Base-by-base conservation (phyloP, 2,888 invertebrate genomes). In the Ornithoptera alexandrae region DNA sequence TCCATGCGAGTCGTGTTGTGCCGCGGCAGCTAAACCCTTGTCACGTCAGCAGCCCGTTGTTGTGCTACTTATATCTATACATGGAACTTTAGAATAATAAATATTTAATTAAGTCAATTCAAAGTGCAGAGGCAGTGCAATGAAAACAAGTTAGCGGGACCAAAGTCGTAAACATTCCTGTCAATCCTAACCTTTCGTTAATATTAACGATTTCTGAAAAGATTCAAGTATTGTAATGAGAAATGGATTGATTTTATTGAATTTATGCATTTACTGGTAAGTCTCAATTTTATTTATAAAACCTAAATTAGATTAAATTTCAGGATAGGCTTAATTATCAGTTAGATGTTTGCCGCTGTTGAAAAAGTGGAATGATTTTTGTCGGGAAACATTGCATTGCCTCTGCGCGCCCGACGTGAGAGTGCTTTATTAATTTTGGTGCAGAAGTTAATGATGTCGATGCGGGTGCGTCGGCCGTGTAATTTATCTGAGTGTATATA, bases 1-100 rank as follows among this genome's bases (percentile, higher is more conserved):
- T 67, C 67, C 67, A 36, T 61, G 3, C n/a, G 2, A 50, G 18
- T 60, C 30, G 60, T 12, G 67, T 67, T 67, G 67, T 67, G 59
- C 36, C 61, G 18, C 30, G 67, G 67, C 67, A 67, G 67, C 67
- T 67, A 61, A 56, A 22, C 10, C 15, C n/a, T 53, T 60, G 15
- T 60, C n/a, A 22, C 60, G 10, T 50, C n/a, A 56, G 30, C 53
- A 22, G 46, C 42, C 12, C n/a, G 17, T 12, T 46, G 17, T 46
- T 18, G 57, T 42, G 15, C 30, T n/a, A 36, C 39, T 3, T 57
- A 20, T 64, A 56, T 22, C 22, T 22, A 22, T 22, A 22, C 22
- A 53, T 60, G 30, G 60, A n/a, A 22, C 30, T 59, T 56, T 46
- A 65, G 12, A 39, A 62, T 39, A 30, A 50, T 53, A n/a, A 46